Base-by-base conservation (phyloP, 2,113 vertebrate genomes). In the Microcebus ravelobensis region DNA sequence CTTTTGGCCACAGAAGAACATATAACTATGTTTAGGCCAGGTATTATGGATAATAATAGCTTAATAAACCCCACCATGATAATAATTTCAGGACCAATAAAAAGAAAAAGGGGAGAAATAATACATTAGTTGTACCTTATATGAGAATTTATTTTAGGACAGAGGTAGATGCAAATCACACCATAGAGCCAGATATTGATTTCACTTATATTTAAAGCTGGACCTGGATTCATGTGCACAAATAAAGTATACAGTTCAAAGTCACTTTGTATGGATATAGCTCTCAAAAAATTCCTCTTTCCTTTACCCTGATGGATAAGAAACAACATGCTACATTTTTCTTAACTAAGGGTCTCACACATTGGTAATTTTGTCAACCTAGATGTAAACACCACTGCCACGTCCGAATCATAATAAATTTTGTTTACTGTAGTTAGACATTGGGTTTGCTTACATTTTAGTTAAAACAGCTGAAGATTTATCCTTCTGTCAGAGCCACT, bases 361-460 rank as follows among this genome's bases (percentile, higher is more conserved):
- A 94, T 70, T 81, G 86, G 55, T 8, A 88, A 73, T 86, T 96
- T 98, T 91, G 91, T 96, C 55, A 98, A 82, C 79, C 87, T 97
- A 6, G 61, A 95, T 31, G 85, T 42, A 96, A 83, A 36, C 65
- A 97, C 89, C 86, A 81, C 42, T 92, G 88, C 57, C 77, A 76
- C 6, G 90, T 98, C 92, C 15, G 95, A 94, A 94, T 10, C 97
- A 82, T 94, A 98, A 97, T 93, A 87, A 1, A 25, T 96, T 98
- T 92, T 95, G 21, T 92, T 97, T 97, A 88, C 95, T 68, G 45
- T 87, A 90, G 45, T 87, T 98, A 96, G 95, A 71, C 74, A 52
- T 48, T 4, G 89, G 65, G 45, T 96, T 98, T 97, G 48, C 42
- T 97, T 97, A 96, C 48, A 97, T 97, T 97, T 97, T 96, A 48